Conservation (phyloP, 2,113 vertebrate genomes). For the Tauraco erythrolophus region DNA sequence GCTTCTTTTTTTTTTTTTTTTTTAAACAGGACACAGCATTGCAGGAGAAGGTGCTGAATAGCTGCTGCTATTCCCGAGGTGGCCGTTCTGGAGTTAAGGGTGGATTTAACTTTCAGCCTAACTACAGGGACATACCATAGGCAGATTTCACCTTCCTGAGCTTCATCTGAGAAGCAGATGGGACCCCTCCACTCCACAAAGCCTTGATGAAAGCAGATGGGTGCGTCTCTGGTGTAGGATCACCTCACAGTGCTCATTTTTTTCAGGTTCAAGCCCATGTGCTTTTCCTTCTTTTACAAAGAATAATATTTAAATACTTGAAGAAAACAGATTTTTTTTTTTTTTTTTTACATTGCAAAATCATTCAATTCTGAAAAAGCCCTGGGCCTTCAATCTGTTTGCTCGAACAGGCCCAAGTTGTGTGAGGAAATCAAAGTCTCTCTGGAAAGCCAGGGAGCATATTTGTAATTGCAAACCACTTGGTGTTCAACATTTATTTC, state of each 20-base stretch:
- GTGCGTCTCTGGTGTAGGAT: not conserved
- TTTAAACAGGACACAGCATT: not conserved
- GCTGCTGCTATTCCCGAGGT: rapidly evolving
- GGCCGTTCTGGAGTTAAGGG: not conserved
- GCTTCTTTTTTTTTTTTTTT: not conserved
- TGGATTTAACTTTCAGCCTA: not conserved
- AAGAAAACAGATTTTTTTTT: not conserved
- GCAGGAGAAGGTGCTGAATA: too few species aligned
- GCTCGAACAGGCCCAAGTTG: not conserved
- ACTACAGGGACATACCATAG: rapidly evolving
- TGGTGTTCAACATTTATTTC: not conserved
- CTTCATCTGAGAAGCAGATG: not conserved
- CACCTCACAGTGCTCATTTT: not conserved
- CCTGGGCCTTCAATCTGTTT: not conserved
- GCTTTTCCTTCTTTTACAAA: not conserved
- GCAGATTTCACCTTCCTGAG: not conserved
- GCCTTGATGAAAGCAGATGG: not conserved
- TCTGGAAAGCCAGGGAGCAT: not conserved
- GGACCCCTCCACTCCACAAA: not conserved
- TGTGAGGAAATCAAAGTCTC: not conserved
- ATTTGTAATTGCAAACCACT: not conserved
- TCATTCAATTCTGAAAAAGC: not conserved
- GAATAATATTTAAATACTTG: not conserved
- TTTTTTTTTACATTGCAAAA: not conserved
- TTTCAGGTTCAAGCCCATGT: not conserved